Base-by-base conservation (phyloP, 2,797 vertebrate genomes). In the Nyctalus aviator region DNA sequence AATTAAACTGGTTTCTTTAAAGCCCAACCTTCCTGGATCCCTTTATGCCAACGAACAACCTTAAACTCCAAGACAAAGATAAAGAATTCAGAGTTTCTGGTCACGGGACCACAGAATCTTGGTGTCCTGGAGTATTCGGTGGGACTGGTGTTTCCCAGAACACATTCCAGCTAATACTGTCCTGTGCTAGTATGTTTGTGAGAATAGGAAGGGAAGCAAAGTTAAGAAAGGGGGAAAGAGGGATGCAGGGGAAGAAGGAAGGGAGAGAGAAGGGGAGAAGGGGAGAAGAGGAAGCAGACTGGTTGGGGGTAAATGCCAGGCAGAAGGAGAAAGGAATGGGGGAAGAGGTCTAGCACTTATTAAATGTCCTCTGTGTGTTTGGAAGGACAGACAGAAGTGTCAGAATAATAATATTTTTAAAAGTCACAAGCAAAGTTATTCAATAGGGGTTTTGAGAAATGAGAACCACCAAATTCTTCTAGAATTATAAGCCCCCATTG, bases 401-500 rank as follows among this genome's bases (percentile, higher is more conserved):
- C 12, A 78, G 62, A 48, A 78, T 17, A 91, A 25, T 30, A 27
- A 13, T 30, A 48, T 85, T 68, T 71, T 41, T 37, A 35, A 20
- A 64, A 75, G 86, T 86, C 69, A 88, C 17, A 62, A 62, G 66
- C 46, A 55, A 90, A 85, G 57, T 62, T 77, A 76, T n/a, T 85
- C 57, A 78, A 93, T 41, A 86, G 21, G n/a, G 13, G 13, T 81
- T 92, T 77, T 92, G 46, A 90, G 81, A 79, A 72, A 62, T 8
- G 10, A 94, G 64, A 84, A 68, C 8, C 35, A 88, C 14, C 50
- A 17, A 79, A 35, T 41, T 20, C 9, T n/a, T 62, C 20, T 17
- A 68, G 53, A 82, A 85, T n/a, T 17, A 79, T 11, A 76, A 64
- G 23, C 13, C 23, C 15, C 21, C 35, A 35, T 32, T 75, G 6